Evolutionary conservation across 2,113 vertebrate genomes (phyloP).

Genomic region (Piaya cayana): DNA sequence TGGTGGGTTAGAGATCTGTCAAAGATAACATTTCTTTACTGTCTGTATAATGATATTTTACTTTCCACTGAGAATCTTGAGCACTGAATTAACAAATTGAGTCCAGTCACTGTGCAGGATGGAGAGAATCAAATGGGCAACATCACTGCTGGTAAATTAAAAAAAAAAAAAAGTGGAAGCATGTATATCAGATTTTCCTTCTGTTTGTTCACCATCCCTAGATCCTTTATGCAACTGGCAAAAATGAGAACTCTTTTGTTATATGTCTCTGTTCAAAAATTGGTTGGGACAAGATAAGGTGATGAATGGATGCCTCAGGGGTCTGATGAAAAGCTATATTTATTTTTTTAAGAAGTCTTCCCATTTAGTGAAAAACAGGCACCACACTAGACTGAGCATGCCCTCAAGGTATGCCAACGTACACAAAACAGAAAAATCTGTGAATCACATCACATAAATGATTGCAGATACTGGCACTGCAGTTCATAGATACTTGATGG

Average conservation of each 20-base stretch:
- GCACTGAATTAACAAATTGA: not conserved
- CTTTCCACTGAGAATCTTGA: not conserved
- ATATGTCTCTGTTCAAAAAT: not conserved
- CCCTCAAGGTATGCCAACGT: slow-evolving; percentile 37
- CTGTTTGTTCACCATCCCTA: not conserved
- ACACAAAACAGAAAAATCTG: slow-evolving; percentile 25
- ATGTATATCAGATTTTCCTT: not conserved
- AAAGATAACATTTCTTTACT: not conserved
- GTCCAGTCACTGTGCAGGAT: not conserved
- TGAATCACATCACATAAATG: not conserved
- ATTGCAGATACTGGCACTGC: slow-evolving; percentile 9
- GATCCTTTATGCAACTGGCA: not conserved
- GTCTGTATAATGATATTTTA: not conserved
- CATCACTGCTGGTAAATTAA: not conserved
- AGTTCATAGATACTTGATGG: not conserved
- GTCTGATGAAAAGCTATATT: slow-evolving; percentile 35
- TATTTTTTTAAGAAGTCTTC: slow-evolving; percentile 12
- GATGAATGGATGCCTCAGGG: slow-evolving; percentile 26
- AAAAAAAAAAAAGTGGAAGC: not conserved
- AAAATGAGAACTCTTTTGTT: not conserved
- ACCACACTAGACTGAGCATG: slow-evolving; percentile 43
- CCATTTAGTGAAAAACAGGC: slow-evolving; percentile 44
- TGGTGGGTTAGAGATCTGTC: not conserved
- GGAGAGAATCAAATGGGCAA: not conserved
- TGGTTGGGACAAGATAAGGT: slow-evolving; percentile 33